These are phyloP conservation scores for Malacoctenus gilli DNA, from an alignment of 2,797 vertebrate species.

Conservation along the genomic window DNA sequence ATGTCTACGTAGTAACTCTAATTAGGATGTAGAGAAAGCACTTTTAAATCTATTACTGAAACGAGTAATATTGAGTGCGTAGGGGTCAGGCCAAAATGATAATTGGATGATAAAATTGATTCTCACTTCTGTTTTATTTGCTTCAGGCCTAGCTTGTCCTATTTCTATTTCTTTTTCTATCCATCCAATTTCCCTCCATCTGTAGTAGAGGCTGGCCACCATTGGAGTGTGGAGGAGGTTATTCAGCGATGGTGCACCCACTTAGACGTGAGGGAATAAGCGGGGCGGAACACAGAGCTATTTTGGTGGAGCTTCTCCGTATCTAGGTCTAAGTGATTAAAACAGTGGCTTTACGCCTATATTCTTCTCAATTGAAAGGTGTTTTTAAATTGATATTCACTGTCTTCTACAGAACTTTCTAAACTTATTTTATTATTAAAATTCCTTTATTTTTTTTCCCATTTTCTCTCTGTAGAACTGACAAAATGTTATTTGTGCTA, in stretches of 20 bases:
- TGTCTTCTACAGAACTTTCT: slow-evolving; percentile 3
- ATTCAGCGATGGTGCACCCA: slow-evolving; percentile 71
- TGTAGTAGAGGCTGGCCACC: slow-evolving; percentile 72
- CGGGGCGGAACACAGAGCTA: slow-evolving; percentile 74
- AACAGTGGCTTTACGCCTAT: slow-evolving; percentile 61
- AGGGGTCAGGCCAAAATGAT: slow-evolving; percentile 76
- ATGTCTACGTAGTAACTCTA: slow-evolving; percentile 41
- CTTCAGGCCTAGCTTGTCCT: slow-evolving; percentile 80
- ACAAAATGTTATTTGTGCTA: slow-evolving; percentile 35
- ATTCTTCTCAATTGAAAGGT: slow-evolving; percentile 69
- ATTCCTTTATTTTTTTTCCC: neutral
- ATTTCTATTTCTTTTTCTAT: slow-evolving; percentile 76
- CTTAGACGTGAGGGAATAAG: slow-evolving; percentile 76
- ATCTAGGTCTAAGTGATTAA: slow-evolving; percentile 86
- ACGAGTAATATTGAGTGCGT: slow-evolving; percentile 69
- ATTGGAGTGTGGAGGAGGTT: slow-evolving; percentile 79
- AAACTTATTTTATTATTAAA: neutral
- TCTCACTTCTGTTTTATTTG: slow-evolving; percentile 74
- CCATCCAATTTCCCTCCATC: slow-evolving; percentile 72
- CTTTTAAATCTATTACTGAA: slow-evolving; percentile 66
- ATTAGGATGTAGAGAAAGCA: slow-evolving; percentile 57
- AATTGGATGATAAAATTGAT: slow-evolving; percentile 80
- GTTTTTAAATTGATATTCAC: slow-evolving; percentile 40
- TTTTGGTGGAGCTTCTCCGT: slow-evolving; percentile 75
- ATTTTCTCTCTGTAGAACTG: slow-evolving; percentile 15